Evolutionary conservation across 2,888 invertebrate species (phyloP).

Genomic region (Pristionchus fissidentatus): DNA sequence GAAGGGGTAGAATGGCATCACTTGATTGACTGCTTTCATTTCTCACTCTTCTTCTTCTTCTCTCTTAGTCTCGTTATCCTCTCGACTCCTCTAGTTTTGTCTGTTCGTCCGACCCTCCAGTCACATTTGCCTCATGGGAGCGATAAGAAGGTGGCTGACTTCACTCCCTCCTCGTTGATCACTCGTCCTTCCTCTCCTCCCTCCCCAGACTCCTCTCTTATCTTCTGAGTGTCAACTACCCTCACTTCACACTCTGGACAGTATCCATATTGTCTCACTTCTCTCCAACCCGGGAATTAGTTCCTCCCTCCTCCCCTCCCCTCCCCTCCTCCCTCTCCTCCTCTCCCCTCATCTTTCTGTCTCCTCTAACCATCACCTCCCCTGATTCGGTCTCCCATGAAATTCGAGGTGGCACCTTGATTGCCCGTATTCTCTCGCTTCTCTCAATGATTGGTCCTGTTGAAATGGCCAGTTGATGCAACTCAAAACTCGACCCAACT

Average conservation of each 20-base stretch:
- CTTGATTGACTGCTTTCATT: conserved; percentile 15
- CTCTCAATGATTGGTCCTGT: too few species aligned
- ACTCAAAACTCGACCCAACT: too few species aligned
- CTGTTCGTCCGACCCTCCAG: neutral
- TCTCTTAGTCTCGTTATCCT: conserved; percentile 23
- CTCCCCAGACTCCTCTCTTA: conserved; percentile 5
- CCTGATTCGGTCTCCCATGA: conserved; percentile 34
- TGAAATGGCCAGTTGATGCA: too few species aligned
- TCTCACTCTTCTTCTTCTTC: conserved; percentile 22
- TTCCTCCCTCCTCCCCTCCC: conserved; percentile 24
- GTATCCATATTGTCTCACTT: conserved; percentile 23
- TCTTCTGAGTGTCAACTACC: neutral
- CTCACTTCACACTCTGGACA: conserved; percentile 9
- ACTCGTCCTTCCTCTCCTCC: neutral
- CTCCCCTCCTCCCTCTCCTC: neutral
- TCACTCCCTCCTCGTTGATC: conserved; percentile 24
- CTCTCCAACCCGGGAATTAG: neutral
- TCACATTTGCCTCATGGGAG: conserved; percentile 36
- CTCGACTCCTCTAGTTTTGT: neutral
- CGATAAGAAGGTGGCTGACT: conserved; percentile 39
- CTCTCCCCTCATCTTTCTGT: neutral
- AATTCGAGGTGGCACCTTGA: conserved; percentile 42
- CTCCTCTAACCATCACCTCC: conserved; percentile 31
- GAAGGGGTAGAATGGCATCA: too few species aligned
- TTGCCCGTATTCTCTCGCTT: conserved; percentile 19